A percentile compares a stretch with the other conserved stretches of the same genome.
Evolutionary conservation across 1,140 invertebrate genomes (phyloP).

Genomic region (Hyposmocoma kahamanoa): DNA sequence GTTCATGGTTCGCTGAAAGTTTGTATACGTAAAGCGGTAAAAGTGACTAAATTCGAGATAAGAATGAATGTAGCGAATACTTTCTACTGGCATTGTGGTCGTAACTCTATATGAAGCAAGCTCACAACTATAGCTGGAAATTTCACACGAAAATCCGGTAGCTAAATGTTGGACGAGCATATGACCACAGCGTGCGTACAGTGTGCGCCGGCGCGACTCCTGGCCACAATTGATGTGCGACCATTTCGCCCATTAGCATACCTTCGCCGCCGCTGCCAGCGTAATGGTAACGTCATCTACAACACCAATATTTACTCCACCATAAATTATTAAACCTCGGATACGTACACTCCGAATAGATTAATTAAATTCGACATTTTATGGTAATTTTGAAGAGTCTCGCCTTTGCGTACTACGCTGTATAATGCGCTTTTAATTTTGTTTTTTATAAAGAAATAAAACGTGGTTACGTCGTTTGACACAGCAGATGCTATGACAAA

Average conservation of each 20-base stretch:
- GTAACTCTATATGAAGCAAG: not conserved
- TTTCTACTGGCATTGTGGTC: too few relatives aligned
- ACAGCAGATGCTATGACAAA: slow-evolving; percentile 34
- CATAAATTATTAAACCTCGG: slow-evolving; percentile 23
- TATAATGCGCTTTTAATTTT: slow-evolving; percentile 12
- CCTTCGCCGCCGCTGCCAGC: slow-evolving; percentile 20
- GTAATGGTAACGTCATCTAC: slow-evolving; percentile 37
- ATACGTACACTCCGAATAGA: slow-evolving; percentile 12
- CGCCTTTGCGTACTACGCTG: not conserved
- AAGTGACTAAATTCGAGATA: too few relatives aligned
- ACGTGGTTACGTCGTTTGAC: slow-evolving; percentile 21
- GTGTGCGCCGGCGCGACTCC: slow-evolving; percentile 11
- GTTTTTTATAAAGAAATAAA: slow-evolving; percentile 23
- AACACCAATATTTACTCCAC: slow-evolving; percentile 26
- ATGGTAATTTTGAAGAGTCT: not conserved
- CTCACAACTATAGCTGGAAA: slow-evolving; percentile 6
- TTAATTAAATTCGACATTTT: slow-evolving; percentile 21
- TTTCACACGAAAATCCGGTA: slow-evolving; percentile 20
- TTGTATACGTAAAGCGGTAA: too few relatives aligned
- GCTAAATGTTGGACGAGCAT: slow-evolving; percentile 1
- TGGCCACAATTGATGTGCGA: slow-evolving; percentile 24
- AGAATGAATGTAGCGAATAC: too few relatives aligned
- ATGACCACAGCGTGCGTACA: not conserved
- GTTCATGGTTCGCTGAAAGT: not conserved
- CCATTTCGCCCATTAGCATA: slow-evolving; percentile 34